These are phyloP conservation scores for Gambelia wislizenii DNA, from an alignment of 2,797 vertebrate species.

Conservation along the genomic window DNA sequence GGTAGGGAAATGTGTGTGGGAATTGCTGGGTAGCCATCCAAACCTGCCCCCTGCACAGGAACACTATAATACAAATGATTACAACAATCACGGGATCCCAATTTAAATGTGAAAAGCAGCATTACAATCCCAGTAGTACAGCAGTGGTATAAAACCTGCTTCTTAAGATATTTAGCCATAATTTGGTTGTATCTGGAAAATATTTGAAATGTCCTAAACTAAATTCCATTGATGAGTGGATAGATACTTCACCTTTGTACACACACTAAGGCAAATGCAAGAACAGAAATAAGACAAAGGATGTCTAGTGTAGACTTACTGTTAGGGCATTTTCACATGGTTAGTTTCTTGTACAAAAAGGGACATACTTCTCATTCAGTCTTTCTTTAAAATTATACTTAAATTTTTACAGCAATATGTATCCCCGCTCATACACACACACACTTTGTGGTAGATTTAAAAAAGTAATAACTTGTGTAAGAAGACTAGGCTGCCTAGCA, in stretches of 20 bases:
- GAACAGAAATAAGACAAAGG: neutral
- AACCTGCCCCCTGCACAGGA: too few relatives aligned
- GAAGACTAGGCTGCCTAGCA: neutral
- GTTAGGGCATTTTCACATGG: neutral
- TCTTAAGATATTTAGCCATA: neutral
- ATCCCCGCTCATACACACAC: neutral
- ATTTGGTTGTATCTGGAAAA: neutral
- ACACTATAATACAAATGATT: too few relatives aligned
- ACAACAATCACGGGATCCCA: too few relatives aligned
- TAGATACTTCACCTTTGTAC: neutral
- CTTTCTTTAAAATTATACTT: neutral
- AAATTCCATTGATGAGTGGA: neutral
- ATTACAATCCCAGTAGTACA: too few relatives aligned
- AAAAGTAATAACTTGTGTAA: neutral
- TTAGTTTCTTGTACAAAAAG: neutral
- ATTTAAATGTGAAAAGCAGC: too few relatives aligned
- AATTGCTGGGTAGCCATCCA: too few relatives aligned
- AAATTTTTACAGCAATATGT: neutral
- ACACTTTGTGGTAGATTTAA: neutral
- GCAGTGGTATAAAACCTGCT: too few relatives aligned
- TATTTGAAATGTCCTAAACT: neutral
- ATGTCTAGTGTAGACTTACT: neutral
- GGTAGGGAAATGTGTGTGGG: too few relatives aligned
- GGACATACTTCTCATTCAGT: neutral
- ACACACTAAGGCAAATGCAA: neutral